Base-by-base conservation (phyloP, 2,113 vertebrate species). In the Sakesphorus luctuosus region DNA sequence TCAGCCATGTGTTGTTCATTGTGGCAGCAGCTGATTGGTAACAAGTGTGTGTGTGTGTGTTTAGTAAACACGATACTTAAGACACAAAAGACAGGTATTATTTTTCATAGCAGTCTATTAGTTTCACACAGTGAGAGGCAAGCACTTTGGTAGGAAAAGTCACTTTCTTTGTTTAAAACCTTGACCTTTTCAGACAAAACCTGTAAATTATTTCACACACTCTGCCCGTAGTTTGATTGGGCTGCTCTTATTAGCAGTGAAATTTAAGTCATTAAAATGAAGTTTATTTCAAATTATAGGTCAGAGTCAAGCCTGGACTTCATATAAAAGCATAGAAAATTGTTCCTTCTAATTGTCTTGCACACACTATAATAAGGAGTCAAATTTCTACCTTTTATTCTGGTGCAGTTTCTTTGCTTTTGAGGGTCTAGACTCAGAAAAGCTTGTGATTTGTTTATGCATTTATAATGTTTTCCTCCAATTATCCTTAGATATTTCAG, bases 281-380 rank as follows among this genome's bases (percentile, higher is more conserved):
- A 90, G 31, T 31, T 72, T 74, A 80, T 78, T 84, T 94, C 76
- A 92, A 92, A 88, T 89, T 91, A 87, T 87, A 96, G 92, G 76
- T 92, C 88, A 89, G 61, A 93, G n/a, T 52, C 53, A 84, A 94
- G 73, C 47, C 84, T 93, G 72, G 76, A 88, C 90, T 93, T 96
- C 69, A 63, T 38, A 49, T 38, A 53, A 35, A 47, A 91, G 35
- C 38, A 83, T 29, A 93, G 71, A 86, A 66, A 93, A 87, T 89
- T 6, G 87, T 97, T 97, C 93, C 79, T 97, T 95, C 84, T 98
- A 95, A 95, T 98, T 97, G 71, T 77, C 71, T 89, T n/a, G 2
- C 19, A 6, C 47, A 33, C 43, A 7, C 23, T 43, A 5, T 77
- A 87, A 79, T 43, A 86, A 84, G 43, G 33, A 93, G 13, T 23